phyloP scores from a whole-genome alignment of 2,888 invertebrate genomes.

The Exephanes ischioxanthus region DNA sequence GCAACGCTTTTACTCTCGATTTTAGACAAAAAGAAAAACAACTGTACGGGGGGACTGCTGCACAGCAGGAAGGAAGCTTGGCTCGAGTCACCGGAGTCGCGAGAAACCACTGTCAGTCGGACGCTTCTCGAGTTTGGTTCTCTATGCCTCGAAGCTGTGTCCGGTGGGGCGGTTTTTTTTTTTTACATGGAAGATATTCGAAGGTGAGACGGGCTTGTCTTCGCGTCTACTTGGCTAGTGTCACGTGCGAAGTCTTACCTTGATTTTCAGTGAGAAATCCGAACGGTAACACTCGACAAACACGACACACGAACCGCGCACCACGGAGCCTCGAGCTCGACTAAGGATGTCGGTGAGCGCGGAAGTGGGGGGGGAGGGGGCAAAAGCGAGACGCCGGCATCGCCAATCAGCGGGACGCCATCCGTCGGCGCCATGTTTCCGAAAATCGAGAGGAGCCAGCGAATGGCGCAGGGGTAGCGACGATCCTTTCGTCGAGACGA shows the following conservation, averaged over 20 bases:
- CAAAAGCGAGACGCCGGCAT: conserved; percentile 57
- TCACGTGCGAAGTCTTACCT: conserved; percentile 74
- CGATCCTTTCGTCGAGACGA: background rate
- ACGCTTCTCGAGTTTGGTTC: conserved; percentile 20
- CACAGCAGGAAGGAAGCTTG: conserved; percentile 3
- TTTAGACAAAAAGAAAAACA: background rate
- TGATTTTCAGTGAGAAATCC: conserved; percentile 75
- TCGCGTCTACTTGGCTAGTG: background rate
- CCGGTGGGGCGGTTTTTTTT: background rate
- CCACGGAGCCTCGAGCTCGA: conserved; percentile 79
- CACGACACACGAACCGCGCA: conserved; percentile 70
- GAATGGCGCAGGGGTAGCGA: conserved; percentile 16
- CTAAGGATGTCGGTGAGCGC: conserved; percentile 65
- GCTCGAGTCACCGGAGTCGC: conserved; percentile 15
- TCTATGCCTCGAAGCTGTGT: conserved; percentile 14
- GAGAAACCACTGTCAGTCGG: conserved; percentile 31
- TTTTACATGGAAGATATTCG: background rate
- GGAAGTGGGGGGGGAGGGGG: conserved; percentile 56
- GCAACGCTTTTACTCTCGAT: conserved; percentile 12
- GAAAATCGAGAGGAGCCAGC: conserved; percentile 13
- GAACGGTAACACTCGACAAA: conserved; percentile 67
- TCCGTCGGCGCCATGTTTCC: conserved; percentile 57
- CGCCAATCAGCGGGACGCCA: conserved; percentile 50
- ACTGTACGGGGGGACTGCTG: background rate
- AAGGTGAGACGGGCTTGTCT: conserved; percentile 19